Base-by-base conservation (phyloP, 1,140 invertebrate species). In the Pinna nobilis region DNA sequence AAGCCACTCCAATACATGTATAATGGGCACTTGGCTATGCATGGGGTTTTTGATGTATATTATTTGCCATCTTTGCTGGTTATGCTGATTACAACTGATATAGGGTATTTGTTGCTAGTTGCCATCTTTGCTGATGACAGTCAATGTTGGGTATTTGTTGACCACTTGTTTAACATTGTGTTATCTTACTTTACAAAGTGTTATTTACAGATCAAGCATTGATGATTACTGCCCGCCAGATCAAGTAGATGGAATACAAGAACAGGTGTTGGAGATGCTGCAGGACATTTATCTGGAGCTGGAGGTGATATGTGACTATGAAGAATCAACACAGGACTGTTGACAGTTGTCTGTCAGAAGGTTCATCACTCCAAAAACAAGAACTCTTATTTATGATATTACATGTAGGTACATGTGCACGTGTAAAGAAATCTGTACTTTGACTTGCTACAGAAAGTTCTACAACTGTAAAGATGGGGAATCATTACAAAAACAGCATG, bases 151-250 rank as follows among this genome's bases (percentile, higher is more conserved):
- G 6, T 9, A 33, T 6, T 32, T n/a, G 23, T 9, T 59, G 30
- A 2, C 15, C 25, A 25, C 5, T 11, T 53, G 11, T 9, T 32
- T 51, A 33, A 25, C 25, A 20, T 53, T 9, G 18, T 28, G 6
- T 15, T 1, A n/a, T 15, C 37, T 47, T 33, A 51, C 47, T 60
- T 55, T n/a, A n/a, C n/a, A n/a, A n/a, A n/a, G n/a, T n/a, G n/a
- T 30, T 59, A 60, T 7, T 80, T 84, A 51, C 86, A 88, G 92
- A 82, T 97, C 95, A 0, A 94, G 93, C 60, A 91, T 93, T n/a
- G 96, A 97, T 82, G 95, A 96, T 65, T 97, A 96, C 84, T 96
- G 95, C 84, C 96, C 96, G 2, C 83, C 90, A 11, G 91, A 94
- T 80, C 92, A 94, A 82, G 94, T 95, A 35, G 84, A 94, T 23